Evolutionary conservation across 2,113 vertebrate species (phyloP).

Genomic region (Notothenia coriiceps): DNA sequence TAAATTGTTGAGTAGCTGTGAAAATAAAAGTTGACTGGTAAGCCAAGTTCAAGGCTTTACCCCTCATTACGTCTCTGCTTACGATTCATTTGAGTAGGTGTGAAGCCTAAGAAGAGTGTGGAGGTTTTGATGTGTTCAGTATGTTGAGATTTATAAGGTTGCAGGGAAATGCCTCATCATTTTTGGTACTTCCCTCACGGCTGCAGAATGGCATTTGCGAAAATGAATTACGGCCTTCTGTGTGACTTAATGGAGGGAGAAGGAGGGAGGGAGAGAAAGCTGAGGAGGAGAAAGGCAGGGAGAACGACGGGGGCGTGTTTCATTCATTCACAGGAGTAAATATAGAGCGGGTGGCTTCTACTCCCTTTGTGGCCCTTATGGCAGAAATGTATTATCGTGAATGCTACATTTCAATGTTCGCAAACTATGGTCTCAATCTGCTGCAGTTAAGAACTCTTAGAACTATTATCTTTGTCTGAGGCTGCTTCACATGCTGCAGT

Average conservation of each 20-base stretch:
- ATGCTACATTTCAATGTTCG: conserved; percentile 48
- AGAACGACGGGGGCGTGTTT: neutral
- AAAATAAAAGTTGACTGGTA: too few relatives aligned
- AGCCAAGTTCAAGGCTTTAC: neutral
- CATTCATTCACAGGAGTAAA: conserved; percentile 35
- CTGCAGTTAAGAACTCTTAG: conserved; percentile 2
- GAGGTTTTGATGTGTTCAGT: conserved; percentile 24
- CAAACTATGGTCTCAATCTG: conserved; percentile 49
- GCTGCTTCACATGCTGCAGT: conserved; percentile 29
- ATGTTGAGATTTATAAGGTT: conserved; percentile 32
- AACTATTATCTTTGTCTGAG: neutral
- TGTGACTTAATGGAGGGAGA: conserved; percentile 32
- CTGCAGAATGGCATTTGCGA: conserved; percentile 67
- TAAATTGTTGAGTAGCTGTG: too few relatives aligned
- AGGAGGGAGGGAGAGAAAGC: neutral
- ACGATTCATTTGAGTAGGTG: conserved; percentile 12
- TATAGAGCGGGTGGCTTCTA: conserved; percentile 49
- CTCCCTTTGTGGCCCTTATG: conserved; percentile 17
- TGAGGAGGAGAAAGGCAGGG: neutral
- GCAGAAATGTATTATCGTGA: too few relatives aligned
- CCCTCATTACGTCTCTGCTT: neutral
- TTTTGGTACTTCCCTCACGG: conserved; percentile 40
- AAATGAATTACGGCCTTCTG: conserved; percentile 69
- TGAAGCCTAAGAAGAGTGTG: neutral
- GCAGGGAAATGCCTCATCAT: conserved; percentile 70